Conservation (phyloP, 2,888 invertebrate genomes). For the Ernsta delagoae region DNA sequence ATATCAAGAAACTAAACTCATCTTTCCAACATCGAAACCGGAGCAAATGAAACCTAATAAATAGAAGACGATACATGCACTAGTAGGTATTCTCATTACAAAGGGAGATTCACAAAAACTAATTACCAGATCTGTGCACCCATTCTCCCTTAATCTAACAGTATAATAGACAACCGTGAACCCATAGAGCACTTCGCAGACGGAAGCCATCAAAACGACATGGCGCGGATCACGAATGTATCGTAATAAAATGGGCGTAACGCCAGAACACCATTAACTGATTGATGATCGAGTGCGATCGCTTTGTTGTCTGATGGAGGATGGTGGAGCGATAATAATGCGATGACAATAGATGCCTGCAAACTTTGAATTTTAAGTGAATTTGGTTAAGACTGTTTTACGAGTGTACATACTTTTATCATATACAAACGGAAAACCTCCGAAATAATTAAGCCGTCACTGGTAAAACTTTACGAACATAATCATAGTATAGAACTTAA, state of each 20-base stretch:
- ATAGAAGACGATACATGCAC: no score
- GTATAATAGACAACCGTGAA: slow-evolving; percentile 9
- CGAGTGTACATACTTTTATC: no score
- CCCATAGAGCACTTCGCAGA: slow-evolving; percentile 21
- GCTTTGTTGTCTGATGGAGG: neutral
- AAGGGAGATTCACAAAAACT: no score
- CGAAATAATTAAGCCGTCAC: no score
- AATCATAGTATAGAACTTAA: no score
- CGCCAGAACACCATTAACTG: slow-evolving; percentile 41
- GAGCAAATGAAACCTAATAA: no score
- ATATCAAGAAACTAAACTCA: no score
- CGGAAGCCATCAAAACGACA: slow-evolving; percentile 32
- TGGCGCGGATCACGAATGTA: slow-evolving; percentile 45
- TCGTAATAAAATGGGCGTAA: slow-evolving; percentile 42
- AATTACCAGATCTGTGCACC: neutral
- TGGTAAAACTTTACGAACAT: no score
- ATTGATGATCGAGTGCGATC: slow-evolving; percentile 38
- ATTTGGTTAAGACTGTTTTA: no score
- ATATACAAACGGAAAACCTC: no score
- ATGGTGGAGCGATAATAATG: neutral
- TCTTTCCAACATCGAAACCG: no score
- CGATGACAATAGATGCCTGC: neutral
- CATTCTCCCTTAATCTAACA: neutral
- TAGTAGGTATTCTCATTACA: no score
- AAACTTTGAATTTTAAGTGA: neutral